Percentiles rank a stretch among this genome's conserved stretches.
Conservation (phyloP, 2,113 vertebrate species). For the Scartelaos histophorus region DNA sequence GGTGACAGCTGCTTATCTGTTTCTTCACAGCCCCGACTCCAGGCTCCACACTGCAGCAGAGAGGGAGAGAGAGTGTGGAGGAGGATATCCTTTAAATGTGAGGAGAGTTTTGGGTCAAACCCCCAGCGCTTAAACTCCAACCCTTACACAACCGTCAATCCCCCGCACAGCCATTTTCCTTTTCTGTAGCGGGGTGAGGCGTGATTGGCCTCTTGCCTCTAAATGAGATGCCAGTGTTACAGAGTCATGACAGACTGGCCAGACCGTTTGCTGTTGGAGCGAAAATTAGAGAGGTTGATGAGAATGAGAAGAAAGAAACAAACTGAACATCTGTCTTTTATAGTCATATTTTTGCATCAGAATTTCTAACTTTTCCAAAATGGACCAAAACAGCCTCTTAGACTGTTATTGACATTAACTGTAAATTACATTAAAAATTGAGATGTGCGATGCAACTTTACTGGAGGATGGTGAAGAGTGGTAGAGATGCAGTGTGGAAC, state of each 20-base stretch:
- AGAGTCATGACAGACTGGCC: slow-evolving; percentile 51
- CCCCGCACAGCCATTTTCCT: slow-evolving; percentile 27
- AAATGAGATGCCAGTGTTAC: slow-evolving; percentile 63
- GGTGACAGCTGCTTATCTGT: slow-evolving; percentile 53
- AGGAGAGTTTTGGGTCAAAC: slow-evolving; percentile 65
- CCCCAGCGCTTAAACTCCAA: slow-evolving; percentile 60
- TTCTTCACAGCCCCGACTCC: slow-evolving; percentile 45
- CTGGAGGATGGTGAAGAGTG: no score
- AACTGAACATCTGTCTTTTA: slow-evolving; percentile 14
- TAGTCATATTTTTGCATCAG: neutral
- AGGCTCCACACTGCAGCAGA: slow-evolving; percentile 21
- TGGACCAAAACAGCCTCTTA: neutral
- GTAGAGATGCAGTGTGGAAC: no score
- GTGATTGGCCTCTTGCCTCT: slow-evolving; percentile 52
- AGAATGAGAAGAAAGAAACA: slow-evolving; percentile 51
- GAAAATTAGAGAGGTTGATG: slow-evolving; percentile 51
- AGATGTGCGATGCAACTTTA: no score
- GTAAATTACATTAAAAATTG: neutral
- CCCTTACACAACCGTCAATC: slow-evolving; percentile 62
- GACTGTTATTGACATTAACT: neutral
- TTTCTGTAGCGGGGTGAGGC: slow-evolving; percentile 59
- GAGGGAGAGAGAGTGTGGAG: slow-evolving; percentile 29
- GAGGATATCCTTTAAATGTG: slow-evolving; percentile 64
- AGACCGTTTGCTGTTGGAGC: slow-evolving; percentile 46
- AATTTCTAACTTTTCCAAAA: no score